Evolutionary conservation across 53 echinoderm and acorn worm genomes (phyloP).

Genomic region (Paelopatides confundens): DNA sequence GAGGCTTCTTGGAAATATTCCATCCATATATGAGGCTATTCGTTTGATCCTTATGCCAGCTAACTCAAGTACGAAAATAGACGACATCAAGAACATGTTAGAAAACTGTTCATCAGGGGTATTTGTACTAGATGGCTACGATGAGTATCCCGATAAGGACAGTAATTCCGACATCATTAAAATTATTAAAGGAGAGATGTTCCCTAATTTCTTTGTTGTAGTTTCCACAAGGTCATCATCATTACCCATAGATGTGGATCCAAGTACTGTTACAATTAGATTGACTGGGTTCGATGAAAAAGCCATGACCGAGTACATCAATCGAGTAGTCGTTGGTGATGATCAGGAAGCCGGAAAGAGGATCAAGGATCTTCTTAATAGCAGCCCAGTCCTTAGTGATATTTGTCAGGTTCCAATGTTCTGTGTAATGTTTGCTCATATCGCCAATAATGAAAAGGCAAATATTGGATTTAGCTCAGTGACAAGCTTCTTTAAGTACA

Average conservation of each 20-base stretch:
- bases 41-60: too few relatives aligned
- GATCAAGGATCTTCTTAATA: not conserved
- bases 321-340: not conserved
- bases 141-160: not conserved
- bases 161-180: not conserved
- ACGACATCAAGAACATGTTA: not conserved
- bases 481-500: not conserved
- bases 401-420: not conserved
- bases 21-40: too few relatives aligned
- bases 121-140: not conserved
- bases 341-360: not conserved
- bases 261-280: not conserved
- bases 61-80: too few relatives aligned
- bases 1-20: too few relatives aligned
- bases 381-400: not conserved
- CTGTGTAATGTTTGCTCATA: not conserved
- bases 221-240: not conserved
- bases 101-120: not conserved
- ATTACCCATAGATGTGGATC: not conserved
- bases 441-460: not conserved
- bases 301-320: not conserved
- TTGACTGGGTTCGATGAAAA: not conserved
- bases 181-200: not conserved
- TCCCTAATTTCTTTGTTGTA: not conserved
- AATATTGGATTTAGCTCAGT: not conserved